Percentiles rank a stretch among this genome's conserved stretches.
These are phyloP conservation scores for Heliconius erato DNA, from an alignment of 2,888 invertebrate species.

Conservation along the genomic window DNA sequence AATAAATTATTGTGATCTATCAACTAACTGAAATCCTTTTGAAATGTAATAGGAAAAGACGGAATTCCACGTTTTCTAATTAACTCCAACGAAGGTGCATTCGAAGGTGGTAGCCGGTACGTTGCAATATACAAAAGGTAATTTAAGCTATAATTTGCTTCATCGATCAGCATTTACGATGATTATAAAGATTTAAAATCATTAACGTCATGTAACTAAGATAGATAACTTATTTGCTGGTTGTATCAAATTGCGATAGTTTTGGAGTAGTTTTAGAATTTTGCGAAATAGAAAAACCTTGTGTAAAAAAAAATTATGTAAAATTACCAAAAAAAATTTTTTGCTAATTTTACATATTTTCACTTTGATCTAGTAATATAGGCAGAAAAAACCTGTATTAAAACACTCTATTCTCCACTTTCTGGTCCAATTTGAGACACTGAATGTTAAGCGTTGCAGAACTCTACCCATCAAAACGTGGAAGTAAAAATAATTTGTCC, in stretches of 20 bases:
- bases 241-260: neutral
- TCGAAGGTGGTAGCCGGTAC: no score
- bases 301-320: no score
- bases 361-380: no score
- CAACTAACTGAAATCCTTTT: no score
- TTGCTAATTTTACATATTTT: no score
- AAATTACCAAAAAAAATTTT: no score
- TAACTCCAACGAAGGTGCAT: no score
- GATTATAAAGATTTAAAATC: slow-evolving; percentile 12
- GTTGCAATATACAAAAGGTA: neutral
- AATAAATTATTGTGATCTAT: no score
- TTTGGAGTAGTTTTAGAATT: neutral
- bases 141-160: neutral
- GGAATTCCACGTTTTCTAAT: no score
- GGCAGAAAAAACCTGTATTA: neutral
- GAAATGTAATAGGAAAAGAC: no score
- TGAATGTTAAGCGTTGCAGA: neutral
- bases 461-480: no score
- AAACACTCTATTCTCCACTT: neutral
- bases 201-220: neutral
- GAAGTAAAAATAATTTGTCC: neutral
- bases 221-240: neutral
- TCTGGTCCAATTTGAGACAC: neutral
- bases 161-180: neutral
- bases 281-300: neutral